These are phyloP conservation scores for Hyperoplus immaculatus DNA, from an alignment of 2,797 vertebrate genomes.

Conservation along the genomic window DNA sequence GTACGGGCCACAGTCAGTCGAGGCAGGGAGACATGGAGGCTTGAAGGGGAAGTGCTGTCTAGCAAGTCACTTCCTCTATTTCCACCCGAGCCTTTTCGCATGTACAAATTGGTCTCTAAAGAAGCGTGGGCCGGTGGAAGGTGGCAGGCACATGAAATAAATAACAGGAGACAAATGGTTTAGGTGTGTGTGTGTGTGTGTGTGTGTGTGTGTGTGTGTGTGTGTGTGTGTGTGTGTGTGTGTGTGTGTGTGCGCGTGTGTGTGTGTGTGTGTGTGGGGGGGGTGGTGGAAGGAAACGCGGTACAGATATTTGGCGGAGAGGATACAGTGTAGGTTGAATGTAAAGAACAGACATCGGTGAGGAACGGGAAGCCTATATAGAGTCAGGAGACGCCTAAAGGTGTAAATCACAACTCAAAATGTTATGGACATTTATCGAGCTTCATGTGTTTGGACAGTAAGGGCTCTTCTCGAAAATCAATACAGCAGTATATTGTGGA, in stretches of 20 bases:
- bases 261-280: too few species aligned
- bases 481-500: too few species aligned
- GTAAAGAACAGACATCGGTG: constrained; percentile 22
- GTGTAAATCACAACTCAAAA: neutral
- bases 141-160: constrained; percentile 69
- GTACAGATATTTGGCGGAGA: constrained; percentile 23
- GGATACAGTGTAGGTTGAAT: constrained; percentile 35
- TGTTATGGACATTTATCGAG: too few species aligned
- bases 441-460: too few species aligned
- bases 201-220: too few species aligned
- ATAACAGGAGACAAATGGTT: constrained; percentile 76
- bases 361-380: neutral
- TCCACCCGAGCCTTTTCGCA: constrained; percentile 41
- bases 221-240: too few species aligned
- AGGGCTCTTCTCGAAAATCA: too few species aligned
- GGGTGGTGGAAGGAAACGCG: constrained; percentile 53
- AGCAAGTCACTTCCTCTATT: constrained; percentile 80
- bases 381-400: neutral
- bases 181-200: too few species aligned
- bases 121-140: constrained; percentile 70
- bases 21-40: constrained; percentile 68
- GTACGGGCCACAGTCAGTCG: constrained; percentile 66
- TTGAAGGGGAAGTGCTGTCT: constrained; percentile 78
- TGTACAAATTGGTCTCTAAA: constrained; percentile 74
- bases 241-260: too few species aligned